Percentiles rank a stretch among this genome's conserved stretches.
phyloP scores from a whole-genome alignment of 64 coral and sea anemone genomes.

The Dendrophyllia cribrosa region DNA sequence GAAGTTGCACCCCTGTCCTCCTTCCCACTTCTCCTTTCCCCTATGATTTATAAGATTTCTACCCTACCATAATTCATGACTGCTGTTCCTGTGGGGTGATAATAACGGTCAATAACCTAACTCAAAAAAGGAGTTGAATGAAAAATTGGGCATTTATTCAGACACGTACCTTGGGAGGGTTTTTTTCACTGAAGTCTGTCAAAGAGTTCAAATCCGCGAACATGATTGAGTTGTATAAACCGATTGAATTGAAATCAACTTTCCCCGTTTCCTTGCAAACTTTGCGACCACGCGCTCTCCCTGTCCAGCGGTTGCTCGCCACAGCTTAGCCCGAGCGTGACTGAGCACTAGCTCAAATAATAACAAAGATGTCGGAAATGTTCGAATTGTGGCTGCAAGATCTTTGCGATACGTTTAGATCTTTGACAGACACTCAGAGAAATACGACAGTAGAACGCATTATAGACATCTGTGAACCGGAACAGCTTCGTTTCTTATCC shows the following conservation, averaged over 20 bases:
- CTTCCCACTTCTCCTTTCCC: too few species aligned
- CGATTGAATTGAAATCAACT: too few species aligned
- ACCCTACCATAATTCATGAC: too few species aligned
- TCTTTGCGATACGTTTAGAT: conserved; percentile 68
- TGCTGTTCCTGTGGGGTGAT: too few species aligned
- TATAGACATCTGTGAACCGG: conserved; percentile 83
- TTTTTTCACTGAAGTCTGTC: conserved; percentile 57
- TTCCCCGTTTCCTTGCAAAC: not conserved
- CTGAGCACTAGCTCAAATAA: conserved; percentile 65
- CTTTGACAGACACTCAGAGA: conserved; percentile 88
- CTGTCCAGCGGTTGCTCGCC: not conserved
- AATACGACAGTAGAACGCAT: conserved; percentile 78
- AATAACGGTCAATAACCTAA: too few species aligned
- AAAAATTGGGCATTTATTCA: not conserved
- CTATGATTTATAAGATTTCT: too few species aligned
- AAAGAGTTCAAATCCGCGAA: conserved; percentile 75
- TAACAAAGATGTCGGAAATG: conserved; percentile 71
- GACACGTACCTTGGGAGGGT: conserved; percentile 76
- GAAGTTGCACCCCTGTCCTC: too few species aligned
- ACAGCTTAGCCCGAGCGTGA: conserved; percentile 24
- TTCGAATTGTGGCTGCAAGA: conserved; percentile 75
- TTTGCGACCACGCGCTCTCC: too few species aligned
- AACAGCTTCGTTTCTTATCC: conserved; percentile 90
- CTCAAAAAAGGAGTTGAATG: too few species aligned
- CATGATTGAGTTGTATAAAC: conserved; percentile 16